phyloP scores from a whole-genome alignment of 2,797 vertebrate genomes.

The Lithobates pipiens region DNA sequence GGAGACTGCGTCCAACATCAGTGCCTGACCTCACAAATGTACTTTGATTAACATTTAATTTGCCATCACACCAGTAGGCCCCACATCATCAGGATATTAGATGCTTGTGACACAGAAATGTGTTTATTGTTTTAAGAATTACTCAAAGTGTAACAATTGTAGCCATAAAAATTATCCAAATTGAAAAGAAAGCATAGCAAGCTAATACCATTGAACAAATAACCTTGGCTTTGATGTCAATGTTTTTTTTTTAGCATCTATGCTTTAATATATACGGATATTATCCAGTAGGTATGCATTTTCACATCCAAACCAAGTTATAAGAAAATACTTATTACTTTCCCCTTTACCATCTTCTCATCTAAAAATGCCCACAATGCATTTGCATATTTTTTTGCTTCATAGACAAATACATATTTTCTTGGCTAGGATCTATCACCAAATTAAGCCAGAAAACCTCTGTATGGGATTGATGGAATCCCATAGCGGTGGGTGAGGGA shows the following conservation, averaged over 20 bases:
- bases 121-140: too few species aligned
- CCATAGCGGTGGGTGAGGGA: constrained; percentile 39
- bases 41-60: too few species aligned
- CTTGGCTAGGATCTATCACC: constrained; percentile 28
- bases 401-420: constrained; percentile 45
- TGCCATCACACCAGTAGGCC: too few species aligned
- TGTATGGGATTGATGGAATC: constrained; percentile 46
- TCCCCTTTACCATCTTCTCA: constrained; percentile 29
- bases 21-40: too few species aligned
- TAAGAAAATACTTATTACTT: constrained; percentile 21
- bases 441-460: constrained; percentile 28
- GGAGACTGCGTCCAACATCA: too few species aligned
- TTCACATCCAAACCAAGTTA: constrained; percentile 20
- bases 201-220: too few species aligned
- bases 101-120: too few species aligned
- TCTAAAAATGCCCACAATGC: constrained; percentile 28
- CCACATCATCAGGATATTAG: too few species aligned
- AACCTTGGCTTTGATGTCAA: too few species aligned
- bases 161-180: too few species aligned
- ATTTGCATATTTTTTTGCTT: constrained; percentile 50
- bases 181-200: too few species aligned
- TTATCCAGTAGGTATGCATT: constrained; percentile 18
- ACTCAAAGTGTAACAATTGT: too few species aligned
- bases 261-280: constrained; percentile 6
- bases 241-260: not conserved